A percentile compares a stretch with the other conserved stretches of the same genome.
These are phyloP conservation scores for Halcyon smyrnensis DNA, from an alignment of 2,797 vertebrate genomes.

Conservation along the genomic window DNA sequence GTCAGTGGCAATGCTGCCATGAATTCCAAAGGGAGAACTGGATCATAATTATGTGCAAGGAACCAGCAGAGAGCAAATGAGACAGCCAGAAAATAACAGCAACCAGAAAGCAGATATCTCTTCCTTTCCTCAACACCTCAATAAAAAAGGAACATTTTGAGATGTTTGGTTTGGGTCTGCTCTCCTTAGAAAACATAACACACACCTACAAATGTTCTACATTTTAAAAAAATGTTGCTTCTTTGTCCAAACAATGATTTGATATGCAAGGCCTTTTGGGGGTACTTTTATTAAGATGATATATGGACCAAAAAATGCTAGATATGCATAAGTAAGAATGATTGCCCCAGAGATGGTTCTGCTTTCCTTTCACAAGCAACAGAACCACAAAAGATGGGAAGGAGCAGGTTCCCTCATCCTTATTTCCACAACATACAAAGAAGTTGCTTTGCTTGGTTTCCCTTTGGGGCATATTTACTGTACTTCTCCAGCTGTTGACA, in stretches of 20 bases:
- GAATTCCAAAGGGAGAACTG: not conserved
- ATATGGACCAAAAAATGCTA: not conserved
- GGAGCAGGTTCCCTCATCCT: not conserved
- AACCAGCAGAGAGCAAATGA: not conserved
- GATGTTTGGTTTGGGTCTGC: not conserved
- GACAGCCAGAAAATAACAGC: not conserved
- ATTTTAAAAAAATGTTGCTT: not conserved
- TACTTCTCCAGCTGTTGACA: not conserved
- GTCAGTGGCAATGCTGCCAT: not conserved
- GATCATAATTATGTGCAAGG: not conserved
- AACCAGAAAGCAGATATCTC: not conserved
- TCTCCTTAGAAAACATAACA: not conserved
- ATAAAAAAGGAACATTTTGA: not conserved
- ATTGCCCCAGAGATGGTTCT: not conserved
- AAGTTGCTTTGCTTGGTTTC: not conserved
- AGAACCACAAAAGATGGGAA: not conserved
- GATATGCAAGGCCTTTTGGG: not conserved
- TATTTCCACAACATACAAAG: not conserved
- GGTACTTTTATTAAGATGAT: not conserved
- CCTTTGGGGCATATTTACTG: not conserved
- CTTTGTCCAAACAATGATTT: not conserved
- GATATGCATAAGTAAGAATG: not conserved
- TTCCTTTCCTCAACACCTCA: not conserved
- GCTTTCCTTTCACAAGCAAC: not conserved
- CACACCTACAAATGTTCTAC: not conserved